Conservation (phyloP, 2,797 vertebrate genomes). For the Cossypha heuglini region DNA sequence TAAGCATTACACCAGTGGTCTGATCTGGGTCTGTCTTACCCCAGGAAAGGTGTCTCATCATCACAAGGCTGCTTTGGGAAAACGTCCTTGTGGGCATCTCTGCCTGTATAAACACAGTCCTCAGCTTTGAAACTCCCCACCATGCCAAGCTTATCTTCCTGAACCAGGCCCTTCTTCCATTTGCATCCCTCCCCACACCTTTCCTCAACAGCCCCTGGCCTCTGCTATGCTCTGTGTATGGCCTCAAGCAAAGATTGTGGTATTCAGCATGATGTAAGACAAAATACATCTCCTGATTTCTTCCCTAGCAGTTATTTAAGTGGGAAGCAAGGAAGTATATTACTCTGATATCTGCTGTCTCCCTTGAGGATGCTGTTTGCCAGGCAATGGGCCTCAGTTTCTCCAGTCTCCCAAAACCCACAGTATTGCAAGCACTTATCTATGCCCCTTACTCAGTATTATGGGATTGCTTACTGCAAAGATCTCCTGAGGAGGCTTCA, state of each 20-base stretch:
- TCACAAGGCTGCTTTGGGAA: neutral
- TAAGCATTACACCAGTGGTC: neutral
- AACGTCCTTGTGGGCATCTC: neutral
- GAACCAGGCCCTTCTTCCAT: neutral
- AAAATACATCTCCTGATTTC: neutral
- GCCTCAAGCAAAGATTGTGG: neutral
- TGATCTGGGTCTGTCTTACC: neutral
- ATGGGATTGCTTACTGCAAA: neutral
- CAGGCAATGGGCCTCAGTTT: neutral
- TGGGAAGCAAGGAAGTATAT: neutral
- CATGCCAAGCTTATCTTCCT: neutral
- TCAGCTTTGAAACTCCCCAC: neutral
- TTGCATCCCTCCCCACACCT: fast-evolving
- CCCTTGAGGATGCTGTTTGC: neutral
- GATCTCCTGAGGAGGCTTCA: neutral
- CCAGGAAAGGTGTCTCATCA: neutral
- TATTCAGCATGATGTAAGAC: neutral
- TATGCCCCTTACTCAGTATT: neutral
- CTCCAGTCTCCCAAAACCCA: neutral
- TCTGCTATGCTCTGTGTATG: neutral
- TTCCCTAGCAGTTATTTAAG: neutral
- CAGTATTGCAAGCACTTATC: neutral
- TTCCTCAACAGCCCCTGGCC: neutral
- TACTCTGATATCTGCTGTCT: neutral
- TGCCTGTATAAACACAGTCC: neutral